A percentile compares a stretch with the other conserved stretches of the same genome.
phyloP scores from a whole-genome alignment of 2,113 vertebrate species.

The Eulacestoma nigropectus region DNA sequence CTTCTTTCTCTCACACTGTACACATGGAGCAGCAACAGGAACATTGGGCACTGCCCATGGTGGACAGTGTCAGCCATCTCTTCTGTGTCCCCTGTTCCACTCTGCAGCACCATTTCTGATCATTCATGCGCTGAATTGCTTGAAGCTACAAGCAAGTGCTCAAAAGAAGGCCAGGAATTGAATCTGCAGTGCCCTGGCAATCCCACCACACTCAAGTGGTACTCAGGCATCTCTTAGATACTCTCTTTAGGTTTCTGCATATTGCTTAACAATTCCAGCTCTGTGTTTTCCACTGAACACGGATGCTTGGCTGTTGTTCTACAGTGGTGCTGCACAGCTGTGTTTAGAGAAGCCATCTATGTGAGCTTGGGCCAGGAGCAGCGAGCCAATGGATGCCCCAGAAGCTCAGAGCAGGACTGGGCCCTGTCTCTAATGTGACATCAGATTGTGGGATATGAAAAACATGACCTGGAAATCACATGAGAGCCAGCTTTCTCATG shows the following conservation, averaged over 20 bases:
- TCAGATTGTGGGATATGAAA: neutral
- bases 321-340: neutral
- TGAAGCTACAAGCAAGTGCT: neutral
- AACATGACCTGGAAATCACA: neutral
- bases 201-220: neutral
- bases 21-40: neutral
- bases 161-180: neutral
- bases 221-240: neutral
- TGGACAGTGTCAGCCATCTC: neutral
- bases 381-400: neutral
- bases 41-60: rapidly evolving
- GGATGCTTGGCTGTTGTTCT: neutral
- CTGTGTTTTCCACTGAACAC: neutral
- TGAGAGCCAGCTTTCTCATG: neutral
- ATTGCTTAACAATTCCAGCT: neutral
- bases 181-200: neutral
- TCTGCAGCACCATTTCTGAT: neutral
- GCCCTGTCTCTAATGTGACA: neutral
- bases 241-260: neutral
- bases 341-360: neutral
- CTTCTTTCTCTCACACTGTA: neutral
- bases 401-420: neutral
- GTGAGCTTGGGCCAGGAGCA: neutral
- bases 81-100: neutral
- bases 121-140: neutral